phyloP scores from a whole-genome alignment of 2,113 vertebrate genomes.

The Perca fluviatilis region DNA sequence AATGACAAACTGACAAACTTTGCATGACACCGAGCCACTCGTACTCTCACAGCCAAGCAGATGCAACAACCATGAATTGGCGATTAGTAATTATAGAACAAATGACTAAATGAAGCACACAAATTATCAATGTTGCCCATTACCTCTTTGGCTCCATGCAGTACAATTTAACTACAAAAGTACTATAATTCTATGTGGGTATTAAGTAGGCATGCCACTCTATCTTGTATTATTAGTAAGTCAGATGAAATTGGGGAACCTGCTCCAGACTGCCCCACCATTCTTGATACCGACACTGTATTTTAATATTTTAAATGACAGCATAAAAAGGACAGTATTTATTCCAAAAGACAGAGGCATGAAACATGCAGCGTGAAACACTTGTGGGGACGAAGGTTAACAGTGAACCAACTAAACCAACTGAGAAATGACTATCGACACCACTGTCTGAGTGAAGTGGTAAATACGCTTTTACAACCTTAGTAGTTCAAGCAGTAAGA shows the following conservation, averaged over 20 bases:
- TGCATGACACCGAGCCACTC: neutral
- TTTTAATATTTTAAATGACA: neutral
- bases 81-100: neutral
- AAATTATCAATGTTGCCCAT: neutral
- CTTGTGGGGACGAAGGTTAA: neutral
- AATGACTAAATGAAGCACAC: neutral
- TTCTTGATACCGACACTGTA: too few relatives aligned
- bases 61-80: neutral
- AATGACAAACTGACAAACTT: neutral
- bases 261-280: neutral
- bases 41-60: neutral
- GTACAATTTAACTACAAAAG: too few relatives aligned
- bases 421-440: neutral
- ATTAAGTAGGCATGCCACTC: too few relatives aligned
- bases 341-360: too few relatives aligned
- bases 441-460: neutral
- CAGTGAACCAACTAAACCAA: neutral
- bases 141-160: neutral
- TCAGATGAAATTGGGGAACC: neutral
- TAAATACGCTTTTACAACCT: neutral
- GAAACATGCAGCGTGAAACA: neutral
- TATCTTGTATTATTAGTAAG: neutral
- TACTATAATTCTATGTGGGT: too few relatives aligned
- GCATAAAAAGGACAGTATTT: neutral
- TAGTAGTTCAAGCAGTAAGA: slow-evolving; percentile 7